Conservation (phyloP, 2,888 invertebrate genomes). For the Subacronicta megacephala region DNA sequence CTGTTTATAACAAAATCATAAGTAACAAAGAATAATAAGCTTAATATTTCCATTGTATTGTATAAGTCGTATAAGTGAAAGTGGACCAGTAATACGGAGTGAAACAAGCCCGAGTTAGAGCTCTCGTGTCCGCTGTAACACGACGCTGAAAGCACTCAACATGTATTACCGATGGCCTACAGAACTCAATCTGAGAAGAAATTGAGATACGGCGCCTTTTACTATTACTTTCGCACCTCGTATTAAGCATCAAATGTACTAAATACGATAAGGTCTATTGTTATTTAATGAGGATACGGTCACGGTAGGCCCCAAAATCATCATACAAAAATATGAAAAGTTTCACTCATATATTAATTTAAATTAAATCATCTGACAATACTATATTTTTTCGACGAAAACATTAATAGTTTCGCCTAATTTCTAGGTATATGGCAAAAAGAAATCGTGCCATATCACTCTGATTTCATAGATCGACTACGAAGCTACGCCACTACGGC, state of each 20-base stretch:
- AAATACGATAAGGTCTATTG: no score
- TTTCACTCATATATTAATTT: no score
- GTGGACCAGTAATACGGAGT: background rate
- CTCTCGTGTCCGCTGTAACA: constrained; percentile 4
- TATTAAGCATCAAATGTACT: no score
- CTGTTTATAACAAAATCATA: no score
- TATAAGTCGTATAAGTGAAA: background rate
- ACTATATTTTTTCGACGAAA: no score
- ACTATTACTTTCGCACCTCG: no score
- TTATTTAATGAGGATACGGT: no score
- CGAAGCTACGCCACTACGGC: constrained; percentile 18
- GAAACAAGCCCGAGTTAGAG: background rate
- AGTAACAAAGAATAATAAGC: background rate
- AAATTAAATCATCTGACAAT: no score
- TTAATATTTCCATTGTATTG: background rate
- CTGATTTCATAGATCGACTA: constrained; percentile 15
- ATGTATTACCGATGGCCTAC: constrained; percentile 17
- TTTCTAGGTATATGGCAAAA: no score
- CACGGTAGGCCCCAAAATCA: no score
- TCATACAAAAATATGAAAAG: no score
- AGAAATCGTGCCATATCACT: background rate
- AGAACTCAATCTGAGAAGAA: background rate
- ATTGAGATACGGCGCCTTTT: background rate
- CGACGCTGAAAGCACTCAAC: constrained; percentile 28
- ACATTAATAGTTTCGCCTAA: no score